Percentiles rank a stretch among this genome's conserved stretches.
These are phyloP conservation scores for Denticeps clupeoides DNA, from an alignment of 2,797 vertebrate genomes.

Conservation along the genomic window DNA sequence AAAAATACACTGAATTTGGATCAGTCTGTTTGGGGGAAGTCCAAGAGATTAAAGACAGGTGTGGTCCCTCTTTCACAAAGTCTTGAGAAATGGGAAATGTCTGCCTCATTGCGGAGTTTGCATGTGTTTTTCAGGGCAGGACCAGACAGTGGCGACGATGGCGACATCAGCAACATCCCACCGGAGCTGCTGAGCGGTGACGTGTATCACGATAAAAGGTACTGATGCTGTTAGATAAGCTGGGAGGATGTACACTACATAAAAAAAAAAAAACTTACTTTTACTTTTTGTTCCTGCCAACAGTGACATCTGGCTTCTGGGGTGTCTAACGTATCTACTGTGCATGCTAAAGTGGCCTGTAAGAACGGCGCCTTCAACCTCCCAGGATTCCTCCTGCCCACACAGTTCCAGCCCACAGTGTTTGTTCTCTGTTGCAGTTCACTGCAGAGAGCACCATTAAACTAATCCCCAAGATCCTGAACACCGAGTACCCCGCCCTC, in stretches of 20 bases:
- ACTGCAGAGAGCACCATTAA: background rate
- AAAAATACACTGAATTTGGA: conserved; percentile 5
- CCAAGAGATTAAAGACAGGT: conserved; percentile 7
- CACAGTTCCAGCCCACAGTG: no score
- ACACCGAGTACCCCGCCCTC: background rate
- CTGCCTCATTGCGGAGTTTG: background rate
- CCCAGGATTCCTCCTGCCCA: no score
- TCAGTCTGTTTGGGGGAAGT: conserved; percentile 6
- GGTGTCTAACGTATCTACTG: conserved; percentile 23
- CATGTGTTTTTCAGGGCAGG: background rate
- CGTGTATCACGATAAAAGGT: background rate
- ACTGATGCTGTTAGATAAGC: background rate
- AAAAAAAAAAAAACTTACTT: background rate
- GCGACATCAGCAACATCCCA: background rate
- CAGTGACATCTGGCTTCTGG: conserved; percentile 20
- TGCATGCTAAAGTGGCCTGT: conserved; percentile 12
- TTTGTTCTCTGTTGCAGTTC: no score
- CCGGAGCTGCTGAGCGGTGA: background rate
- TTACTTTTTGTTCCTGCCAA: background rate
- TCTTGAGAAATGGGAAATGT: background rate
- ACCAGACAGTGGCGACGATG: background rate
- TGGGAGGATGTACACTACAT: background rate
- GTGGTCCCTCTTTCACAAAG: background rate
- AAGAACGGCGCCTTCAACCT: no score
- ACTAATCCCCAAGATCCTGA: background rate